These are phyloP conservation scores for Phenganax marumi DNA, from an alignment of 92 coral and sea anemone genomes.

Conservation along the genomic window DNA sequence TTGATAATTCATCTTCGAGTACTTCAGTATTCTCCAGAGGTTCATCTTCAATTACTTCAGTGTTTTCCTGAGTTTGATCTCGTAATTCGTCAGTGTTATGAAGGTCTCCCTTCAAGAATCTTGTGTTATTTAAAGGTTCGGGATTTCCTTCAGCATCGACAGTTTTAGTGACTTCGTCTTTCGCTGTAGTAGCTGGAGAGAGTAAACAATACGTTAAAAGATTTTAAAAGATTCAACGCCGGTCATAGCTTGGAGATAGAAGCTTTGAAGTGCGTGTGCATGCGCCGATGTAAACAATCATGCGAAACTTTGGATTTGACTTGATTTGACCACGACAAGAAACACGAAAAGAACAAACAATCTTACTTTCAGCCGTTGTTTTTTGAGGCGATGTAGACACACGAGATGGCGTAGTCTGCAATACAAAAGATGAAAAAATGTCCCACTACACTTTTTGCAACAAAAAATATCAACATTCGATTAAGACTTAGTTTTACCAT, in stretches of 20 bases:
- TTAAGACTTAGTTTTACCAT: too few species aligned
- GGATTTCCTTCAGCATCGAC: neutral
- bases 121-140: too few species aligned
- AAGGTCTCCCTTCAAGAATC: too few species aligned
- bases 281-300: too few species aligned
- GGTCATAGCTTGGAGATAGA: too few species aligned
- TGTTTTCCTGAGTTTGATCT: too few species aligned
- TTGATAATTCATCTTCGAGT: constrained; percentile 56
- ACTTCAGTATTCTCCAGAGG: neutral
- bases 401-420: neutral
- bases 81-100: too few species aligned
- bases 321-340: too few species aligned
- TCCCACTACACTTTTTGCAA: neutral
- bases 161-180: neutral
- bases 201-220: too few species aligned
- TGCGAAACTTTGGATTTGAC: too few species aligned
- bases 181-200: neutral
- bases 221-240: too few species aligned
- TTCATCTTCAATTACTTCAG: neutral
- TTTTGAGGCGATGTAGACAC: neutral
- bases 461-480: neutral
- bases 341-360: neutral
- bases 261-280: too few species aligned
- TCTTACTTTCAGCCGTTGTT: neutral
- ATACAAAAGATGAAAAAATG: neutral